Evolutionary conservation across 1,140 invertebrate species (phyloP), one percentile per base, ranked within the genome.

Genomic region (Agrypnia vestita): DNA sequence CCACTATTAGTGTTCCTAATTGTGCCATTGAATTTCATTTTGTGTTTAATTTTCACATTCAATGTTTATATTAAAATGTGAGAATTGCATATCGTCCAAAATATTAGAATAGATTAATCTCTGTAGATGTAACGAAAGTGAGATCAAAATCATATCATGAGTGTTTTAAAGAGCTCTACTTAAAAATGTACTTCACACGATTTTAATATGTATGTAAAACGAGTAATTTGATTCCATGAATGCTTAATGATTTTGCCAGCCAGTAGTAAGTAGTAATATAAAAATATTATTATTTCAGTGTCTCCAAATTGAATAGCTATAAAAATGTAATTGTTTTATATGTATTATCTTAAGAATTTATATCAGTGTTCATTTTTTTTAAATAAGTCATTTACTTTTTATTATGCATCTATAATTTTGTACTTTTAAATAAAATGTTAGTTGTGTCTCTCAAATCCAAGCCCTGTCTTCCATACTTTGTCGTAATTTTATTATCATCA

Each of bases 101-200:
- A 43, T 55, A 55, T 43, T 71, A 47, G 44, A 62, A 17, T 62
- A 46, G 67, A 49, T 64, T 47, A 67, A 21, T 64, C 49, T 71
- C 62, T 71, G 13, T 80, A 80, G 77, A 55, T 80, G 9, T 69
- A 80, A 72, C 35, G 43, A 73, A 81, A 81, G 80, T 81, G 80
- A 81, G 80, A 81, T 67, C 71, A 55, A n/a, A 81, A 76, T 78
- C 76, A 81, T 81, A 81, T 81, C 80, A 81, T 78, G 76, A 71
- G 51, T 78, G 53, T 78, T 55, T 78, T 21, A 64, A 77, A 46
- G 12, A 35, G 6, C 25, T 35, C 35, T 73, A 79, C 71, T 79
- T 74, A 47, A 73, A 74, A 73, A 17, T 73, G 53, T 73, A 73
- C 53, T 56, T 73, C 51, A 56, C 53, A 35, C 21, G 35, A 73